A percentile compares a stretch with the other conserved stretches of the same genome.
These are phyloP conservation scores for Harlomillsia oculata DNA, from an alignment of 1,140 invertebrate genomes.

Conservation along the genomic window DNA sequence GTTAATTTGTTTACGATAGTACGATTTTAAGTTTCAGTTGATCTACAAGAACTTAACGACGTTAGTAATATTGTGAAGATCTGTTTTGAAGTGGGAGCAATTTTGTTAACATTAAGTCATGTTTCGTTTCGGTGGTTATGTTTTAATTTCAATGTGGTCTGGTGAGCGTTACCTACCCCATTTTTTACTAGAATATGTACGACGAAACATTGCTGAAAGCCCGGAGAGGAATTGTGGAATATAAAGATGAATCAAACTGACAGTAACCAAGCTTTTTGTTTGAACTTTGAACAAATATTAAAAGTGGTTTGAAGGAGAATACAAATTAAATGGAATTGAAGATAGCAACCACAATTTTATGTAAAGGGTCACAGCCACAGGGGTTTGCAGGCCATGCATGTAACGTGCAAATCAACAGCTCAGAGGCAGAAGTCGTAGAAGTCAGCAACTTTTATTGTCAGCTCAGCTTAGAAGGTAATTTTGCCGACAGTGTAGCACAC, in stretches of 20 bases:
- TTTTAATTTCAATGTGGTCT: too few species aligned
- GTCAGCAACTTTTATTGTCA: not conserved
- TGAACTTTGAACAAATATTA: conserved; percentile 1
- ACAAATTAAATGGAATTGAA: conserved; percentile 6
- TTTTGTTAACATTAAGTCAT: too few species aligned
- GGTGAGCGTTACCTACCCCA: not conserved
- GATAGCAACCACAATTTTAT: not conserved
- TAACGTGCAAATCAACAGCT: not conserved
- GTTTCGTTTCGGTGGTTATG: too few species aligned
- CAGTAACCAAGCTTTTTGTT: not conserved
- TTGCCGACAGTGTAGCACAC: not conserved
- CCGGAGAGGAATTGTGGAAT: not conserved
- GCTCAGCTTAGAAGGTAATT: not conserved
- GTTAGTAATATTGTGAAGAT: too few species aligned
- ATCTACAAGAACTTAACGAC: not conserved
- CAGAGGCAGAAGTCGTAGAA: not conserved
- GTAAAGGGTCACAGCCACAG: conserved; percentile 1
- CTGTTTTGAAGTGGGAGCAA: too few species aligned
- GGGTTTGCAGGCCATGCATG: too few species aligned
- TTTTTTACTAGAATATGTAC: too few species aligned
- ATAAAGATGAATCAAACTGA: not conserved
- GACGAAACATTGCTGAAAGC: too few species aligned
- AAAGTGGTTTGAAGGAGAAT: too few species aligned
- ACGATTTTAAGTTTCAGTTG: not conserved
- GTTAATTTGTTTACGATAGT: too few species aligned